phyloP scores from a whole-genome alignment of 2,888 invertebrate genomes.

The Thera britannica region DNA sequence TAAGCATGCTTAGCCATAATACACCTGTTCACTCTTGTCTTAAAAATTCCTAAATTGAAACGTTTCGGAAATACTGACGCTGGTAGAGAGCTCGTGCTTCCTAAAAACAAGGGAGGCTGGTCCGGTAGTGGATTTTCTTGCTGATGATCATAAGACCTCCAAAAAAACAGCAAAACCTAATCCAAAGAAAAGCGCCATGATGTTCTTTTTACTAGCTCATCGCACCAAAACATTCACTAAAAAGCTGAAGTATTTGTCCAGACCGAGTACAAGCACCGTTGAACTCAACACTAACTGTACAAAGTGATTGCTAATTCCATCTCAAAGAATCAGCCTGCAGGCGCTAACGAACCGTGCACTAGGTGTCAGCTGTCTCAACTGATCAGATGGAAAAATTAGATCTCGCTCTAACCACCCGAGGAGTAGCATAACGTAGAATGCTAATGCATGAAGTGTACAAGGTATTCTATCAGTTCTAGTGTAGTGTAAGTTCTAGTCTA shows the following conservation, averaged over 20 bases:
- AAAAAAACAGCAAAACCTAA: not conserved
- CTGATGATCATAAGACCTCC: too few species aligned
- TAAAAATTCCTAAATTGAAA: too few species aligned
- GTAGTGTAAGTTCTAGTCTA: too few species aligned
- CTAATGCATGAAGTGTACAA: not conserved
- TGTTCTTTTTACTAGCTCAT: not conserved
- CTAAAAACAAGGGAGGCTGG: too few species aligned
- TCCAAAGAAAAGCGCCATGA: not conserved
- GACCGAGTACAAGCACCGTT: not conserved
- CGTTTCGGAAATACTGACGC: too few species aligned
- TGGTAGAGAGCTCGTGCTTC: too few species aligned
- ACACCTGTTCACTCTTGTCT: too few species aligned
- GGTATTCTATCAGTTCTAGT: not conserved
- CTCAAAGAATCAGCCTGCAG: conserved; percentile 63
- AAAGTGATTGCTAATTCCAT: conserved; percentile 77
- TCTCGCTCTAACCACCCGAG: conserved; percentile 13
- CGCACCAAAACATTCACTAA: conserved; percentile 7
- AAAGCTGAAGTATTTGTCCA: not conserved
- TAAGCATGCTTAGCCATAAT: too few species aligned
- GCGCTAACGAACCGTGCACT: conserved; percentile 69
- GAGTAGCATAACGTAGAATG: conserved; percentile 9
- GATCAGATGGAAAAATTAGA: conserved; percentile 57
- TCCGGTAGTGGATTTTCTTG: too few species aligned
- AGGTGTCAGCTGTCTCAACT: conserved; percentile 61
- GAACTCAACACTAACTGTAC: conserved; percentile 55